Base-by-base conservation (phyloP, 2,888 invertebrate species). In the Heliconius ismenius region DNA sequence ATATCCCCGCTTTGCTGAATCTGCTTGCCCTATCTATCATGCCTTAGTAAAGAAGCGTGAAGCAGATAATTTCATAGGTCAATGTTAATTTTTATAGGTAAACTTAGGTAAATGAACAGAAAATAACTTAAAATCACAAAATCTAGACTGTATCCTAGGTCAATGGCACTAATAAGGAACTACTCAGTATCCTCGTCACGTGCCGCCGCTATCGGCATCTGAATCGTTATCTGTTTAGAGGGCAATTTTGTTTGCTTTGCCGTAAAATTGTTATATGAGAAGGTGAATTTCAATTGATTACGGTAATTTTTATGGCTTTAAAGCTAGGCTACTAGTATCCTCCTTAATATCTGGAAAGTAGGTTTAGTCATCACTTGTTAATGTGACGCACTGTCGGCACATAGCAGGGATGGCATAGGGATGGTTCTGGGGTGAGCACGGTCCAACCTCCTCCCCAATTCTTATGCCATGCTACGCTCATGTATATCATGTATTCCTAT, bases 141-240 rank as follows among this genome's bases (percentile, higher is more conserved):
- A 63, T 73, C 73, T 73, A 73, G 73, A 36, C 79, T 78, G 76
- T 67, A 72, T 79, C 78, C 63, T 73, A 85, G 88, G 87, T 87
- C 88, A 86, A 84, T 86, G 88, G 82, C 88, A 83, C 82, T 77
- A 72, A 58, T 70, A 77, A 79, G 79, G 79, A 76, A 76, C 80
- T 80, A 74, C 73, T 86, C 83, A 79, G 82, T 83, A 88, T 87
- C 84, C 87, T 28, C 79, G 75, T 75, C 79, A 79, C 81, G 81
- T 77, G 26, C 74, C 81, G 49, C 85, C 85, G 83, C 84, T 81
- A 79, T 76, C 76, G 81, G 83, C 82, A 83, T 83, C 82, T 81
- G 81, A 82, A 82, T 83, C 78, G 80, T 81, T 83, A 82, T 82
- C 80, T 54, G 77, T 67, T 74, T 78, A 78, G 76, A 75, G 73